phyloP scores from a whole-genome alignment of 30 jellyfish, hydroid and myxozoan genomes.

The Rhopilema esculentum region DNA sequence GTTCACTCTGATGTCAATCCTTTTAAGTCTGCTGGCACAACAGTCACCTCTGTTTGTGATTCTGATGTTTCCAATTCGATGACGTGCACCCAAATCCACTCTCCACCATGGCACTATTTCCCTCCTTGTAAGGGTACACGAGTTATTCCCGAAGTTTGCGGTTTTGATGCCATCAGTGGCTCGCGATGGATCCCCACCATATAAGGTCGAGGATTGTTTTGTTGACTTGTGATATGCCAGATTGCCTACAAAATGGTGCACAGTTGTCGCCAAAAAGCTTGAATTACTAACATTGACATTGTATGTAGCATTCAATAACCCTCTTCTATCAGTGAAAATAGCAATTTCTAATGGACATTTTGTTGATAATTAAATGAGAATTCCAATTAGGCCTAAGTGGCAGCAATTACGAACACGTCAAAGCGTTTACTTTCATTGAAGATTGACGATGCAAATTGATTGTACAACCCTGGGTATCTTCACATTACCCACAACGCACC shows the following conservation, averaged over 20 bases:
- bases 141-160: conserved; percentile 5
- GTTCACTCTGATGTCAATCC: conserved; percentile 54
- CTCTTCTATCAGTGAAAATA: too few relatives aligned
- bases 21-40: conserved; percentile 50
- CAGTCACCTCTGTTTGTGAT: conserved; percentile 61
- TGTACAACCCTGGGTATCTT: too few relatives aligned
- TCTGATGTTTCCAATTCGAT: conserved; percentile 28
- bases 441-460: too few relatives aligned
- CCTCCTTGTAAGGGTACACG: conserved; percentile 52
- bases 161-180: conserved; percentile 57
- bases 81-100: conserved; percentile 52
- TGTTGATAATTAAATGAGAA: too few relatives aligned
- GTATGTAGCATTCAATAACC: too few relatives aligned
- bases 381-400: too few relatives aligned
- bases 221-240: conserved; percentile 57
- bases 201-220: conserved; percentile 57
- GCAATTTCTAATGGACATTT: too few relatives aligned
- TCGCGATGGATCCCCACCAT: conserved; percentile 48
- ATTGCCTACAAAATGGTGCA: conserved; percentile 9
- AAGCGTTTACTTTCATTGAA: too few relatives aligned
- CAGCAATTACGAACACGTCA: too few relatives aligned
- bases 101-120: conserved; percentile 69
- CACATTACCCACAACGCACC: too few relatives aligned
- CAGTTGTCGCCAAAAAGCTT: too few relatives aligned
- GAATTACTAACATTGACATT: too few relatives aligned